Evolutionary conservation across 2,113 vertebrate species (phyloP), one percentile per base, ranked within the genome.

Genomic region (Edolisoma coerulescens): DNA sequence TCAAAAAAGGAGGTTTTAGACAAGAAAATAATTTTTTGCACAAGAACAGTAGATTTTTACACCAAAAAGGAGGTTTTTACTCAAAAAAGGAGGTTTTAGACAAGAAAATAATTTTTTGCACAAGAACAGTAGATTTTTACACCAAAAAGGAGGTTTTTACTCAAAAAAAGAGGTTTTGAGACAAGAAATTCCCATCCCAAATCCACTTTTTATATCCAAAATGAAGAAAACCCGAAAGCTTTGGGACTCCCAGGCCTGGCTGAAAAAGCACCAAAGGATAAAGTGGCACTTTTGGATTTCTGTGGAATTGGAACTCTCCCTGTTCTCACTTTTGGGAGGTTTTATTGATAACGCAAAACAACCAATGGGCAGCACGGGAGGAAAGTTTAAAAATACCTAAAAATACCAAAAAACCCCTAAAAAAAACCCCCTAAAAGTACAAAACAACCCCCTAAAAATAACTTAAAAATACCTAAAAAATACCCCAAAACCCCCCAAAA

Each of bases 341-440:
- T 73, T 49, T 6, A 50, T 13, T 5, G 1, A 33, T 1, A 30
- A 26, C 1, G 16, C 79, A 65, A 30, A 83, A 41, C 45, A 4
- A 4, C 32, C 3, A 3, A 22, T 2, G 35, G 0, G 30, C 35
- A 32, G 6, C 64, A 39, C 47, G 7, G 16, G 27, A 30, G 7
- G 18, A 56, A 73, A 37, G 68, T 23, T 35, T 19, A 41, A 65
- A 50, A 27, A 64, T 21, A n/a, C 49, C 22, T 53, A 13, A 37
- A 41, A 53, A 4, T 44, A 49, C 22, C 39, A 39, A 39, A 39
- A 39, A 39, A 39, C 12, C 12, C 39, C 39, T 39, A 39, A 39
- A 39, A 21, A 50, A 26, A 26, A 50, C 14, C 49, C 14, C 49
- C 22, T 41, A 19, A 49, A 68, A 52, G 19, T 22, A 35, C 12